A percentile compares a stretch with the other conserved stretches of the same genome.
Evolutionary conservation across 2,113 vertebrate genomes (phyloP).

Genomic region (Rhinolophus sinicus): DNA sequence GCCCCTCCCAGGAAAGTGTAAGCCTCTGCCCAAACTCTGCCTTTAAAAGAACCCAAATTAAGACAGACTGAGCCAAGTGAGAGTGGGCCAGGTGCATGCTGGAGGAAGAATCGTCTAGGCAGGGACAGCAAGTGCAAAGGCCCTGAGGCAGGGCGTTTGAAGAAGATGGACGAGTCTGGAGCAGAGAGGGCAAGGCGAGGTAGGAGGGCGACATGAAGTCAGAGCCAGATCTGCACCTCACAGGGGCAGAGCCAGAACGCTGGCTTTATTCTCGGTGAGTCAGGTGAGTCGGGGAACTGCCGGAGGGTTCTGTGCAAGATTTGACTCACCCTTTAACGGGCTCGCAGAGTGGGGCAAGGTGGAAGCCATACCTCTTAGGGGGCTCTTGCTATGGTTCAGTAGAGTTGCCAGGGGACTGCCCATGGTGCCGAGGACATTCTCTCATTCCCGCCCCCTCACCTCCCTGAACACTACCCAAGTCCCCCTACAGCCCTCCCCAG

Average conservation of each 20-base stretch:
- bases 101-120: neutral
- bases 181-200: neutral
- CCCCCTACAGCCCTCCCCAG: neutral
- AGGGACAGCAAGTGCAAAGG: neutral
- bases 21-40: too few relatives aligned
- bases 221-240: neutral
- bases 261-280: neutral
- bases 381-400: neutral
- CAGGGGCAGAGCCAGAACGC: neutral
- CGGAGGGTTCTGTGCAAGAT: neutral
- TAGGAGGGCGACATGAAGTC: rapidly evolving
- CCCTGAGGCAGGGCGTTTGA: neutral
- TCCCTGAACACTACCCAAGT: rapidly evolving
- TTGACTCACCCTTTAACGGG: rapidly evolving
- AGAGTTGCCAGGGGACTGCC: neutral
- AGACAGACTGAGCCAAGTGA: too few relatives aligned
- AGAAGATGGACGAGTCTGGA: rapidly evolving
- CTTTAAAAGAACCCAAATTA: neutral
- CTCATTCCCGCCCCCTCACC: neutral
- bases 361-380: neutral
- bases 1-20: neutral
- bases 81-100: neutral
- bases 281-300: neutral
- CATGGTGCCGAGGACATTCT: neutral
- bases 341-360: rapidly evolving